A percentile compares a stretch with the other conserved stretches of the same genome.
Conservation (phyloP, 1,140 invertebrate genomes). For the Zaprionus africanus region DNA sequence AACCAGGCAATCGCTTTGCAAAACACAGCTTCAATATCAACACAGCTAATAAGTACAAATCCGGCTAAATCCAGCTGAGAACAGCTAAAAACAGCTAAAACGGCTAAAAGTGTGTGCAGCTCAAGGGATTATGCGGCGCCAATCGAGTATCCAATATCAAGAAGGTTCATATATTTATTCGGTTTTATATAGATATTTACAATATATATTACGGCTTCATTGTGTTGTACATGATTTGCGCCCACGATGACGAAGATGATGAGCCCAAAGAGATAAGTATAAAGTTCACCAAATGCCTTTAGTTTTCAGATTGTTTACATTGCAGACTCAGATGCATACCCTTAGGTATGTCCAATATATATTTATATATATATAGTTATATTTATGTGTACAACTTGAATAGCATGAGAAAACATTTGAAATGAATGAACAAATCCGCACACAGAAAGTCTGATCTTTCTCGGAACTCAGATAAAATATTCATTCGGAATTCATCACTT, state of each 20-base stretch:
- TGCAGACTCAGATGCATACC: slow-evolving; percentile 10
- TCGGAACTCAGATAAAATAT: neutral
- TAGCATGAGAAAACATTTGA: slow-evolving; percentile 19
- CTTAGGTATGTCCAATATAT: slow-evolving; percentile 6
- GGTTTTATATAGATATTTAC: slow-evolving; percentile 5
- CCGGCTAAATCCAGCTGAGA: slow-evolving; percentile 2
- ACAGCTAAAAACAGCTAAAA: neutral
- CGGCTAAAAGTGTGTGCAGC: slow-evolving; percentile 14
- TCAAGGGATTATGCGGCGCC: neutral
- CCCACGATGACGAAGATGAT: slow-evolving; percentile 9
- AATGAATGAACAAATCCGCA: neutral
- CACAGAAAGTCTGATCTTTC: neutral
- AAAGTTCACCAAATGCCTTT: slow-evolving; percentile 81
- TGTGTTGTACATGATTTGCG: slow-evolving; percentile 43
- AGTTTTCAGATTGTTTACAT: slow-evolving; percentile 58
- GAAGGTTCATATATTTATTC: slow-evolving; percentile 25
- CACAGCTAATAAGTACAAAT: neutral
- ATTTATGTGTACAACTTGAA: neutral
- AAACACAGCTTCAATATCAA: slow-evolving; percentile 28
- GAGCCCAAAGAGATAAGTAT: slow-evolving; percentile 27
- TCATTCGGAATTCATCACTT: neutral
- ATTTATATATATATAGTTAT: slow-evolving; percentile 18
- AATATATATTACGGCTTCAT: slow-evolving; percentile 45
- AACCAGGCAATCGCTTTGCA: slow-evolving; percentile 34
- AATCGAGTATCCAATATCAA: slow-evolving; percentile 31